Evolutionary conservation across 1,140 invertebrate genomes (phyloP), one percentile per base, ranked within the genome.

Genomic region (Pseudomyrmex flavicornis): DNA sequence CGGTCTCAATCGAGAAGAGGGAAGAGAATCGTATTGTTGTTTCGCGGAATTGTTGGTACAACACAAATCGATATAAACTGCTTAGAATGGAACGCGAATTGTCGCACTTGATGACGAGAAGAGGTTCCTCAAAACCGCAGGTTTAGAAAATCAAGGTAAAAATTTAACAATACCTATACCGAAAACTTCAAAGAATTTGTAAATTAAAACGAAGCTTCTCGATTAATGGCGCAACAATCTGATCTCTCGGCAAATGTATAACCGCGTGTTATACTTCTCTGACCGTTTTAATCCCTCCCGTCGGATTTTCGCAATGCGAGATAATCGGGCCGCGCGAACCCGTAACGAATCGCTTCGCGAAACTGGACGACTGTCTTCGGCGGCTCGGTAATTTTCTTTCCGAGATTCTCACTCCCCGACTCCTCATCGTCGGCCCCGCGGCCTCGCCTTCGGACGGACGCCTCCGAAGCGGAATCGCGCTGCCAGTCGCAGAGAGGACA

Each of bases 291-390:
- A 80, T 80, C 72, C 54, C 44, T n/a, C 66, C 58, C 54, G 54
- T 69, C 76, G 20, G 76, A n/a, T 56, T 70, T 70, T 70, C 76
- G 76, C 76, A 59, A 80, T 80, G 66, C 76, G 76, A 59, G 76
- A 80, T 80, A 80, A 72, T 80, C 66, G 54, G 76, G 44, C 54
- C 54, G 76, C 76, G 66, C 35, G 35, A 35, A 0, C 44, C 66
- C 66, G 76, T 80, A 80, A 80, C 76, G 66, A 80, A 80, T 80
- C 66, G 76, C 66, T 35, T 70, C 76, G 76, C 70, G 70, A 80
- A 80, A 59, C 76, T 80, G 70, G 66, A 72, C 66, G 54, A 80
- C 66, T 80, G 76, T 80, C 76, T 66, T 80, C 76, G 66, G 5
- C 44, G 76, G 76, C 76, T 59, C 35, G 66, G 76, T 72, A 80